phyloP scores from a whole-genome alignment of 2,113 vertebrate species.

The Pomatostomus ruficeps region DNA sequence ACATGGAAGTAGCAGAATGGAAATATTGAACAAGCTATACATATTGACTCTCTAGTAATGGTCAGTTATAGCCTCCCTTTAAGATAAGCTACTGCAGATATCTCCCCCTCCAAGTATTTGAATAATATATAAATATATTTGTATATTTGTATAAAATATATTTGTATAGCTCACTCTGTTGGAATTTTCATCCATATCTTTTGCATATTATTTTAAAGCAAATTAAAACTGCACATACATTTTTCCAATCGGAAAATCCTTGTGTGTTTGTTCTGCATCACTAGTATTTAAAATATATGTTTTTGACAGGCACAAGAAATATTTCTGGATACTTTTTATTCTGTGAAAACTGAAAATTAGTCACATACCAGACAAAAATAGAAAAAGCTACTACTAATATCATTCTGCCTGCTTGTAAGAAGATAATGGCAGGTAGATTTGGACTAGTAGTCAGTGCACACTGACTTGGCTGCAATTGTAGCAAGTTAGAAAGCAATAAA shows the following conservation, averaged over 20 bases:
- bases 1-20: not conserved
- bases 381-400: not conserved
- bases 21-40: not conserved
- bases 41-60: not conserved
- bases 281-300: not conserved
- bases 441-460: not conserved
- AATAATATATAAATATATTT: not conserved
- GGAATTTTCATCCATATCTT: not conserved
- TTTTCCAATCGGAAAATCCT: not conserved
- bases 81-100: not conserved
- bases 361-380: not conserved
- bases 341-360: not conserved
- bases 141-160: not conserved
- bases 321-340: not conserved
- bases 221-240: not conserved
- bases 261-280: not conserved
- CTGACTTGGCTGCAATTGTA: not conserved
- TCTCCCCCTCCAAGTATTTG: not conserved
- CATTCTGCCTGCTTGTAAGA: not conserved
- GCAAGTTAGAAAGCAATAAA: not conserved
- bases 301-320: not conserved
- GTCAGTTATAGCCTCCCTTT: not conserved
- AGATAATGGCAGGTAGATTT: not conserved
- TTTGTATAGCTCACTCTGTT: not conserved
- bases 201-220: not conserved